Evolutionary conservation across 2,797 vertebrate species (phyloP).

Genomic region (Acomys russatus): DNA sequence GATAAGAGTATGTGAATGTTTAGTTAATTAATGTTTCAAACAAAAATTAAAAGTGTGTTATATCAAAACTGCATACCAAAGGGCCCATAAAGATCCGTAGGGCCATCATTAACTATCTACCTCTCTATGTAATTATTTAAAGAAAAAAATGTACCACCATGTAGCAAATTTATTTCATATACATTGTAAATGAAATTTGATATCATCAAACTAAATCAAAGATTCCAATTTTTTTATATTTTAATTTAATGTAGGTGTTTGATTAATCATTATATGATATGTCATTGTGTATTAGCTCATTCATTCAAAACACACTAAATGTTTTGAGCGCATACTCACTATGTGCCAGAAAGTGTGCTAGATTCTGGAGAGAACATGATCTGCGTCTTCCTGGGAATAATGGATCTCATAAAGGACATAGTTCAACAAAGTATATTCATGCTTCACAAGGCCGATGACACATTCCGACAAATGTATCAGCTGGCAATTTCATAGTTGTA

Average conservation of each 20-base stretch:
- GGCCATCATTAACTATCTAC: neutral
- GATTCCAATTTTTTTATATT: neutral
- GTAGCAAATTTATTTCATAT: conserved; percentile 2
- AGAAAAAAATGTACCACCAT: neutral
- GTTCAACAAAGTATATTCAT: neutral
- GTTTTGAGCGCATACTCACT: neutral
- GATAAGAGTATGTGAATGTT: neutral
- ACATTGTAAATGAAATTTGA: neutral
- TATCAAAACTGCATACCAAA: neutral
- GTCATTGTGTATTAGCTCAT: neutral
- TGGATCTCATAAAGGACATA: neutral
- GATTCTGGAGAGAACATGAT: neutral
- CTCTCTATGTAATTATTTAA: neutral
- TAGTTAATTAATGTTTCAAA: neutral
- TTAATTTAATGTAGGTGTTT: neutral
- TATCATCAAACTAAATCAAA: neutral
- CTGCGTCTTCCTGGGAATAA: neutral
- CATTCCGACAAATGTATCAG: neutral
- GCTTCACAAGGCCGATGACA: neutral
- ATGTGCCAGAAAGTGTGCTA: neutral
- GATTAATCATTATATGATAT: neutral
- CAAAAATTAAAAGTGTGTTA: neutral
- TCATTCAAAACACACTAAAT: neutral
- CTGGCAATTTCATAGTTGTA: neutral
- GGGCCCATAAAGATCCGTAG: neutral